These are phyloP conservation scores for Numenius arquata DNA, from an alignment of 2,113 vertebrate species.

Conservation along the genomic window DNA sequence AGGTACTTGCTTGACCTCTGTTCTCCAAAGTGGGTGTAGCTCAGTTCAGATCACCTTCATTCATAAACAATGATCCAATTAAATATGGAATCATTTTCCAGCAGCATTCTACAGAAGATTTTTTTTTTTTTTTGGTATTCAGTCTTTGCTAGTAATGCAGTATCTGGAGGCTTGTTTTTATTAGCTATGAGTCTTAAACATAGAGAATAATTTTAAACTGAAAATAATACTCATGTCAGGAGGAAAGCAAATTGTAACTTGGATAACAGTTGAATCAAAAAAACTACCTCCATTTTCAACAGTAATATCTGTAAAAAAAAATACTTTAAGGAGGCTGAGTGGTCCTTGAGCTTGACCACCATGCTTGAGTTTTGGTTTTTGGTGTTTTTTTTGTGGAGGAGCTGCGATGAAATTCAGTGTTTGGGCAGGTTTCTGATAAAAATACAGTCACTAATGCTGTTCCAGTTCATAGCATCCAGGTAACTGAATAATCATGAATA, in stretches of 20 bases:
- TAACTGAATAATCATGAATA: neutral
- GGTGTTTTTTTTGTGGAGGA: neutral
- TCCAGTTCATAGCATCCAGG: neutral
- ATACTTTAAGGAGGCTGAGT: neutral
- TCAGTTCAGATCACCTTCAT: neutral
- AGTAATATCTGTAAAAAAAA: neutral
- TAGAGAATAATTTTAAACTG: neutral
- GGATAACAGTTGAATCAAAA: neutral
- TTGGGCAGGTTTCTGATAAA: neutral
- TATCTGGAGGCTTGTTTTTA: neutral
- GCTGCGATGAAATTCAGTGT: neutral
- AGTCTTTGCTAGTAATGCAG: neutral
- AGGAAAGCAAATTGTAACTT: neutral
- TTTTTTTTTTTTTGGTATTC: neutral
- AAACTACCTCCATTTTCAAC: neutral
- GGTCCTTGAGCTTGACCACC: neutral
- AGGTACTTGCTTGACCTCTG: neutral
- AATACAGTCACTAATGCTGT: neutral
- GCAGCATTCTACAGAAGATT: neutral
- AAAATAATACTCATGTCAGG: neutral
- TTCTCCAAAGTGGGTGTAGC: neutral
- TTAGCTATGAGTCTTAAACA: neutral
- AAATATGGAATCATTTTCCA: neutral
- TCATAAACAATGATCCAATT: neutral
- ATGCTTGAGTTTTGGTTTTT: neutral